Percentiles rank a stretch among this genome's conserved stretches.
Evolutionary conservation across 2,113 vertebrate species (phyloP).

Genomic region (Choloepus hoffmanni): DNA sequence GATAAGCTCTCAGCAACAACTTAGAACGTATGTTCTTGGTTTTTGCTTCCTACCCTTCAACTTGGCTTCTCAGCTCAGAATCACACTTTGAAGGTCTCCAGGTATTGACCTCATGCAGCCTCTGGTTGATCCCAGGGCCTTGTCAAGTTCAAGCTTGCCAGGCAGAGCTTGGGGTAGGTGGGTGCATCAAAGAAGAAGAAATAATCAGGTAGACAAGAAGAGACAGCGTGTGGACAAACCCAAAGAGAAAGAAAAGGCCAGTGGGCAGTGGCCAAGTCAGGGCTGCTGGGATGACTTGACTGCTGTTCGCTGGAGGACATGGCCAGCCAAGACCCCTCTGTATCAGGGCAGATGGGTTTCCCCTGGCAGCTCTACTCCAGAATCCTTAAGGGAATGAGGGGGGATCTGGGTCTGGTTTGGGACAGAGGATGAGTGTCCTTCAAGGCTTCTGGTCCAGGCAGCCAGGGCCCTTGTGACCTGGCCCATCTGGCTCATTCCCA

Average conservation of each 20-base stretch:
- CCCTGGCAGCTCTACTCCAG: background rate
- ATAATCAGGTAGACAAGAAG: background rate
- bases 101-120: background rate
- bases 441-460: background rate
- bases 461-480: background rate
- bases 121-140: background rate
- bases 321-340: background rate
- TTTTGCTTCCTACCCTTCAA: background rate
- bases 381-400: no score
- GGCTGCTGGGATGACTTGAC: background rate
- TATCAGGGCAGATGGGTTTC: background rate
- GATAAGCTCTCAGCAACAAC: background rate
- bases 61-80: background rate
- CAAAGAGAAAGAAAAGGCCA: background rate
- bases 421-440: background rate
- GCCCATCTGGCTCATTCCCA: accelerated
- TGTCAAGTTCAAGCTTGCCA: background rate
- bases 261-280: background rate
- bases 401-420: background rate
- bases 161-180: background rate
- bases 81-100: background rate
- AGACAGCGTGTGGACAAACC: background rate
- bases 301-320: background rate
- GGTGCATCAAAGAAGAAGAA: background rate
- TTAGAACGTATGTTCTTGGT: background rate